These are phyloP conservation scores for Anodontia alba DNA, from an alignment of 2,888 invertebrate genomes.

Conservation along the genomic window DNA sequence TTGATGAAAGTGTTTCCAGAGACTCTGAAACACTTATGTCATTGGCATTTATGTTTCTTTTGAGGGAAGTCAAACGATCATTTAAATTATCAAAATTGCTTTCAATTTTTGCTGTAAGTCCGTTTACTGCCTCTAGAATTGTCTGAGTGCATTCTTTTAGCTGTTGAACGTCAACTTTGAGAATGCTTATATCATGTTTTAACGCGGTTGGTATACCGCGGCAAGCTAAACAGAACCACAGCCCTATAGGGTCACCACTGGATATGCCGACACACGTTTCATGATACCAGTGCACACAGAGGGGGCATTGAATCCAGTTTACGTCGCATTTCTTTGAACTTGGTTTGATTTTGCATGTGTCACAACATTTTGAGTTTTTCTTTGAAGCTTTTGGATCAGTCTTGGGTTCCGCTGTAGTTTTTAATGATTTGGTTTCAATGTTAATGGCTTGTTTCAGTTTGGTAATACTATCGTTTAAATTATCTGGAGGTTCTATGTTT, in stretches of 20 bases:
- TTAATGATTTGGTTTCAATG: background rate
- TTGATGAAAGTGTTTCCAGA: too few relatives aligned
- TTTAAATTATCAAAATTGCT: background rate
- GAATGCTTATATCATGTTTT: background rate
- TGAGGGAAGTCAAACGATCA: too few relatives aligned
- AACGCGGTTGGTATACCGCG: background rate
- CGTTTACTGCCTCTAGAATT: background rate
- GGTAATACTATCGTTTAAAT: background rate
- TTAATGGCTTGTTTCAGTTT: background rate
- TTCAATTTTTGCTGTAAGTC: background rate
- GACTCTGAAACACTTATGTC: too few relatives aligned
- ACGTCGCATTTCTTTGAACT: background rate
- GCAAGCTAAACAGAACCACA: background rate
- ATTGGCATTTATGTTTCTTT: too few relatives aligned
- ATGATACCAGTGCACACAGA: background rate
- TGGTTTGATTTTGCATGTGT: background rate
- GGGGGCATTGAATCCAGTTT: background rate
- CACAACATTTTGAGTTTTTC: background rate
- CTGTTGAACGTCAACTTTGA: background rate
- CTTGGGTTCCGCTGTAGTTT: background rate
- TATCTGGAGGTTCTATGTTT: background rate
- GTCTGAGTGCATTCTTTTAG: background rate
- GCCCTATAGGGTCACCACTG: background rate
- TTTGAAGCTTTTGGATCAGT: background rate
- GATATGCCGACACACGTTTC: background rate